Base-by-base conservation (phyloP, 1,140 invertebrate species). In the Bombus huntii region DNA sequence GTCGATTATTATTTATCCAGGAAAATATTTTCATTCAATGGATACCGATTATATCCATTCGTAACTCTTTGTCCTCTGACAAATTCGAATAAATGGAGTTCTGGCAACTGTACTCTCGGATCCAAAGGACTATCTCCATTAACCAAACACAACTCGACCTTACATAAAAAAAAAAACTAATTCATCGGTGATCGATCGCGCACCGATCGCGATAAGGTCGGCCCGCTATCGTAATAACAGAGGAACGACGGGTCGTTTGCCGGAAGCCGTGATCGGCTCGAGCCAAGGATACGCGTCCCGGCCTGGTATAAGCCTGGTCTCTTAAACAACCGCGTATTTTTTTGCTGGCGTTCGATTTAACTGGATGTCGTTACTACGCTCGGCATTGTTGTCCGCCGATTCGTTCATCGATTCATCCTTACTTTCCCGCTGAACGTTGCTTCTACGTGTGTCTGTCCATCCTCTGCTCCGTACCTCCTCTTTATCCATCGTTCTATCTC, bases 301-400 rank as follows among this genome's bases (percentile, higher is more conserved):
- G 59, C 42, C 47, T 53, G 47, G 47, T 87, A 80, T 83, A 79
- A 81, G 47, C 53, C 81, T 77, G 84, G 37, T 81, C 89, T 85
- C 85, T 86, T 91, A 85, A 90, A 92, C 88, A 90, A 90, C 90
- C 82, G 68, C 75, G 86, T 75, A 92, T 92, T 93, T 92, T 93
- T 88, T 93, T 92, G 91, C 84, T 77, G 85, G 68, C 86, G 83
- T 89, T 88, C 86, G 93, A 93, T 93, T 94, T 90, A 93, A 94
- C 92, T 94, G 93, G 90, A 93, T 93, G 92, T 94, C 93, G 92
- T 94, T 94, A 94, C 93, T 93, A 93, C 91, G 86, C 75, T 81
- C 80, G 91, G 92, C 92, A 94, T 94, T 94, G 93, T 94, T 93
- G 91, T 92, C 92, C 92, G 86, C 85, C 89, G 85, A 75, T 91